Evolutionary conservation across 2,797 vertebrate genomes (phyloP), one percentile per base, ranked within the genome.

Genomic region (Gallinago stenura): DNA sequence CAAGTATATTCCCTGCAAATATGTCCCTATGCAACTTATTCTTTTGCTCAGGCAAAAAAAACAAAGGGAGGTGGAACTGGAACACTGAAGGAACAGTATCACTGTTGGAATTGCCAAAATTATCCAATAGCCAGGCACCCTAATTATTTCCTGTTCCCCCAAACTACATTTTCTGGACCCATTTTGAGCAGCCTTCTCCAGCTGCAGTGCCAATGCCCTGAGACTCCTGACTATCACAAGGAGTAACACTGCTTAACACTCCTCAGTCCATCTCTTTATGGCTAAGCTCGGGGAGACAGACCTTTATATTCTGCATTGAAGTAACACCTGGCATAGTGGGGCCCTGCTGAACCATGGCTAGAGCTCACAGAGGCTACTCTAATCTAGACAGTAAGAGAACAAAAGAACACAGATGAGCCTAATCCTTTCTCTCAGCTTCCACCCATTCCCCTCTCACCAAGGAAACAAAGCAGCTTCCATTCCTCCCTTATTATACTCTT

Each of bases 361-460:
- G 10, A 53, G 35, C 31, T 60, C 77, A 31, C 9, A 53, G 21
- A 39, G 25, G 4, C 69, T 45, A 7, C 17, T 9, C n/a, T 22
- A 31, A 71, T 0, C 64, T 0, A 51, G 4, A n/a, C 8, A 28
- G 8, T 3, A 12, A 15, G 5, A 45, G 5, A 17, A 14, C 7
- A 65, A 22, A 45, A 53, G 7, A 35, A 33, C 15, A 93, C 7
- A 73, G 1, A 1, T 2, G 2, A 84, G 13, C 12, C 43, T 22
- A 3, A 33, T 8, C 24, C 43, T 9, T 0, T 1, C 0, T 0
- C 45, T 31, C 35, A 41, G 6, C 14, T 46, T 19, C 56, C 1
- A 41, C 13, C 8, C 5, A 11, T 15, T 11, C 0, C 7, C 12
- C 10, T 6, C 11, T 26, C 12, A 0, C 28, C 17, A 60, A 64